Evolutionary conservation across 1,140 invertebrate species (phyloP), one percentile per base, ranked within the genome.

Genomic region (Formica selysi): DNA sequence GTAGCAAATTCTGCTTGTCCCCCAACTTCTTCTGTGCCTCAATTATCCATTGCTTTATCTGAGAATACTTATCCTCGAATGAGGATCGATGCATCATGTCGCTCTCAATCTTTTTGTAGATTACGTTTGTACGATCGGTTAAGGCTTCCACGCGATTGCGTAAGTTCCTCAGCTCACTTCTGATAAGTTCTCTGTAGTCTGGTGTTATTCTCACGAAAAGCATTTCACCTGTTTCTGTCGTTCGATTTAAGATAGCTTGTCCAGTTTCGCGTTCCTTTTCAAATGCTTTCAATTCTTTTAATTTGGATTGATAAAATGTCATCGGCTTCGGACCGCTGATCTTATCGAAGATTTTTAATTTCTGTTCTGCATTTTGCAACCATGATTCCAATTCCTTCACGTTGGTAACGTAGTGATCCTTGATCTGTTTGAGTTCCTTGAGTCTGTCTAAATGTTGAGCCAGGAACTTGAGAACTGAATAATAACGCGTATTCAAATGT

Each of bases 41-140:
- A 51, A 96, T 95, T 8, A 99, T 96, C 97, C 98, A 99, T 91
- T 97, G 96, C 87, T 97, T 96, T 5, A 98, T 96, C 95, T 98
- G 97, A 71, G 96, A 96, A 88, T 97, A 97, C 86, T 97, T 98
- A 91, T 99, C 98, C 92, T 99, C 98, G 92, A 99, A 98, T 0
- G 98, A 98, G 7, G 98, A 98, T 92, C 98, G 96, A 89, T 98
- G 97, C 92, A 98, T 97, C 57, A 98, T 96, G 36, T 98, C 97
- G 29, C 96, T 97, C 95, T 99, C 98, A 54, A 98, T 97, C 89
- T 97, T 97, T 93, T 99, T 98, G 84, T 98, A 97, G 7, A 98
- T 96, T 3, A 96, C 96, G 94, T 98, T 98, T 0, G 98, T 96
- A 92, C 97, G 97, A 93, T 99, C 98, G 41, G 97, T 96, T 22